A percentile compares a stretch with the other conserved stretches of the same genome.
phyloP scores from a whole-genome alignment of 1,140 invertebrate species.

The Acromyrmex heyeri region DNA sequence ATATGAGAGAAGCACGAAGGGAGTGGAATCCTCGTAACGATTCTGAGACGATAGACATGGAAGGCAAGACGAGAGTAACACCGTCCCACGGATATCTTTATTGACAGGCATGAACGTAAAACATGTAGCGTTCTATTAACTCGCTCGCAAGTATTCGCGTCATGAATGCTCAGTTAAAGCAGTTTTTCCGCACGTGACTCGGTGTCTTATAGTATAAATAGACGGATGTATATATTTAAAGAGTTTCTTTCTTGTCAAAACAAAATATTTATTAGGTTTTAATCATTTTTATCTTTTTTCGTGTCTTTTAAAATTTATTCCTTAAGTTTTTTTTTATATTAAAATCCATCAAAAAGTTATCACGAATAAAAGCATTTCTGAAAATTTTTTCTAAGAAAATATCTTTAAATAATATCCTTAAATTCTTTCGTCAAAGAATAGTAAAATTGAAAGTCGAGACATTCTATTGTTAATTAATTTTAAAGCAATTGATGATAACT shows the following conservation, averaged over 20 bases:
- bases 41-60: constrained; percentile 42
- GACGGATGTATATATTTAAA: neutral
- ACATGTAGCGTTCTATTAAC: constrained; percentile 49
- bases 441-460: neutral
- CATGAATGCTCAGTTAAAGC: neutral
- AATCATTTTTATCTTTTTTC: constrained; percentile 1
- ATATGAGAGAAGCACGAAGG: constrained; percentile 7
- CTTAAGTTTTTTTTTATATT: neutral
- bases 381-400: neutral
- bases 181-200: neutral
- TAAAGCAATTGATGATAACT: neutral
- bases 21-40: constrained; percentile 41
- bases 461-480: constrained; percentile 3
- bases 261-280: neutral
- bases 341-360: neutral
- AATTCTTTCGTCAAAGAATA: neutral
- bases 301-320: neutral
- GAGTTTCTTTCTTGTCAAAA: no score
- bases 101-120: constrained; percentile 39
- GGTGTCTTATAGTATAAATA: neutral
- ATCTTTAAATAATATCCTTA: neutral
- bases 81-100: constrained; percentile 34
- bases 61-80: constrained; percentile 41
- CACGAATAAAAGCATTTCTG: neutral
- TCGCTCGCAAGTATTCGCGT: neutral